phyloP scores from a whole-genome alignment of 2,113 vertebrate genomes.

The Clinocottus analis region DNA sequence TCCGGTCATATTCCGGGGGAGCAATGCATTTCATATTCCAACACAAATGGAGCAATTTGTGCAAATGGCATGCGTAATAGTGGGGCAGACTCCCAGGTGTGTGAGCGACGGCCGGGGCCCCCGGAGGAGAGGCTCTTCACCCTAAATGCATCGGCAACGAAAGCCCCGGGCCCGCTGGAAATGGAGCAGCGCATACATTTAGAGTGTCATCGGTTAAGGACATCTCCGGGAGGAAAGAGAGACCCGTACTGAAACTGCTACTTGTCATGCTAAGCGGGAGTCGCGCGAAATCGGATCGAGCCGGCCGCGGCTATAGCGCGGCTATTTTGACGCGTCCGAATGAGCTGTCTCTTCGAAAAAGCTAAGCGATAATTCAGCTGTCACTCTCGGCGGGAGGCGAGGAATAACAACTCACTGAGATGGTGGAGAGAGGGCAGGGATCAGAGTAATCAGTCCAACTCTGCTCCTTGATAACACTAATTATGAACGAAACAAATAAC shows the following conservation, averaged over 20 bases:
- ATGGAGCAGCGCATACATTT: conserved; percentile 68
- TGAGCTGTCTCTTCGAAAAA: conserved; percentile 53
- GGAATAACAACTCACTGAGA: conserved; percentile 43
- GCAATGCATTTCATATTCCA: conserved; percentile 76
- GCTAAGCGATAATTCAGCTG: conserved; percentile 68
- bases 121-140: conserved; percentile 65
- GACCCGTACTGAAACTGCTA: conserved; percentile 55
- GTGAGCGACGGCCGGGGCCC: conserved; percentile 37
- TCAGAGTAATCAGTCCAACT: conserved; percentile 22
- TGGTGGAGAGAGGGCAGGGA: conserved; percentile 26
- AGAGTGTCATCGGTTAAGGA: conserved; percentile 77
- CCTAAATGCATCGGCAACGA: conserved; percentile 61
- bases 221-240: conserved; percentile 44
- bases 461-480: conserved; percentile 20
- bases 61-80: conserved; percentile 75
- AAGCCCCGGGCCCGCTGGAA: conserved; percentile 41
- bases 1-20: conserved; percentile 50
- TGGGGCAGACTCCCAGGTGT: conserved; percentile 68
- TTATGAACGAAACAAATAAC: conserved; percentile 10
- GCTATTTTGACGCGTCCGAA: conserved; percentile 55
- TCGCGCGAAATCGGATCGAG: conserved; percentile 59
- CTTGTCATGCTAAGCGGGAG: conserved; percentile 59
- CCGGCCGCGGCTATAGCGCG: conserved; percentile 41
- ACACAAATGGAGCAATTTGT: conserved; percentile 82
- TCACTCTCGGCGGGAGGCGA: conserved; percentile 49